Percentiles rank a stretch among this genome's conserved stretches.
These are phyloP conservation scores for Drosophila albomicans DNA, from an alignment of 1,140 invertebrate species.

Conservation along the genomic window DNA sequence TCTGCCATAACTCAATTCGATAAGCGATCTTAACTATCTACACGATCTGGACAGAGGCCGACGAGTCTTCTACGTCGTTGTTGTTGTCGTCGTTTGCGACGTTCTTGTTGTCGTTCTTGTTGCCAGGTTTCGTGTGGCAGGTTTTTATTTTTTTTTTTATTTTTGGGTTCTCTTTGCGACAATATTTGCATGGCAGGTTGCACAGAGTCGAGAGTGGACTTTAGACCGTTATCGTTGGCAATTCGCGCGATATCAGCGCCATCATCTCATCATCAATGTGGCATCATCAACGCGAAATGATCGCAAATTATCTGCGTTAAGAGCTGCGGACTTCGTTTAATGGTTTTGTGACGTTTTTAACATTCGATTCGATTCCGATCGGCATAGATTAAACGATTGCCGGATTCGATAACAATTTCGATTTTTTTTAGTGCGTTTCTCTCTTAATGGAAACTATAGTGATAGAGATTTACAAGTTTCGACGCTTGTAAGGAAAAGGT, in stretches of 20 bases:
- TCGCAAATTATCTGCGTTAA: conserved; percentile 76
- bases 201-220: conserved; percentile 8
- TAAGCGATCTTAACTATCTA: conserved; percentile 82
- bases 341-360: conserved; percentile 71
- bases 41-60: conserved; percentile 61
- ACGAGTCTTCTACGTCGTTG: too few relatives aligned
- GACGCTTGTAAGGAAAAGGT: conserved; percentile 6
- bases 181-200: conserved; percentile 72
- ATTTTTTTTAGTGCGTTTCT: conserved; percentile 6
- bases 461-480: background rate
- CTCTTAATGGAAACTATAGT: conserved; percentile 20
- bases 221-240: conserved; percentile 47
- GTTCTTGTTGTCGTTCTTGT: background rate
- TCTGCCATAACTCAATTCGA: conserved; percentile 78
- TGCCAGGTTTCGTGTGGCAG: conserved; percentile 39
- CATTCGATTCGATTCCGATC: conserved; percentile 45
- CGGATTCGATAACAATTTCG: conserved; percentile 26
- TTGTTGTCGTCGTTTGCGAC: background rate
- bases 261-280: conserved; percentile 79
- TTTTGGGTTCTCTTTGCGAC: conserved; percentile 42
- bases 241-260: conserved; percentile 59
- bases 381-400: conserved; percentile 37
- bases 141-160: conserved; percentile 8
- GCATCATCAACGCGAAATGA: conserved; percentile 77
- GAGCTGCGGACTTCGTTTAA: conserved; percentile 56